phyloP scores from a whole-genome alignment of 2,113 vertebrate genomes.

The Eurypyga helias region DNA sequence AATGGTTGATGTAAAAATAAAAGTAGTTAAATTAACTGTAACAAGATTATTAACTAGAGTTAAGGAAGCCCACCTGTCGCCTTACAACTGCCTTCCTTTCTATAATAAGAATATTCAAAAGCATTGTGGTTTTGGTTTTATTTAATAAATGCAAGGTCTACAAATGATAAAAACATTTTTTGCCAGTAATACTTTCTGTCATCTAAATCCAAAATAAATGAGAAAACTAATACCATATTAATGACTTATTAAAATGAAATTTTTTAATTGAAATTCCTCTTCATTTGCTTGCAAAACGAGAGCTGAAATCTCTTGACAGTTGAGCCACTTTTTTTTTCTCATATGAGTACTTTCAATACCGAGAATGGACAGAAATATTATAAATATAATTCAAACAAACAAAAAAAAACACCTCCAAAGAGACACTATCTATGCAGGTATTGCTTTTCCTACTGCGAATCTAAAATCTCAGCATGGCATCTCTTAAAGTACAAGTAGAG shows the following conservation, averaged over 20 bases:
- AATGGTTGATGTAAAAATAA: not conserved
- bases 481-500: not conserved
- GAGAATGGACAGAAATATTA: not conserved
- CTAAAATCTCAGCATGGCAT: not conserved
- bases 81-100: not conserved
- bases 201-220: not conserved
- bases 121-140: not conserved
- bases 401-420: not conserved
- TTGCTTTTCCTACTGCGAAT: conserved; percentile 1
- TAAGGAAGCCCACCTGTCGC: not conserved
- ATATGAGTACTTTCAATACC: not conserved
- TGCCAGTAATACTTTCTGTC: not conserved
- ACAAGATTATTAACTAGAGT: not conserved
- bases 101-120: not conserved
- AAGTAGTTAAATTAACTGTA: not conserved
- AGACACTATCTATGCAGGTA: not conserved
- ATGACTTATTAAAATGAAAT: not conserved
- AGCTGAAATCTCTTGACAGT: not conserved
- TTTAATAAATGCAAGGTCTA: not conserved
- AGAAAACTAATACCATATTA: not conserved
- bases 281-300: not conserved
- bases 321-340: not conserved
- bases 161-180: not conserved
- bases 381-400: not conserved
- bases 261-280: not conserved